Conservation (phyloP, 2,888 invertebrate species). For the Poecilobothrus nobilitatus region DNA sequence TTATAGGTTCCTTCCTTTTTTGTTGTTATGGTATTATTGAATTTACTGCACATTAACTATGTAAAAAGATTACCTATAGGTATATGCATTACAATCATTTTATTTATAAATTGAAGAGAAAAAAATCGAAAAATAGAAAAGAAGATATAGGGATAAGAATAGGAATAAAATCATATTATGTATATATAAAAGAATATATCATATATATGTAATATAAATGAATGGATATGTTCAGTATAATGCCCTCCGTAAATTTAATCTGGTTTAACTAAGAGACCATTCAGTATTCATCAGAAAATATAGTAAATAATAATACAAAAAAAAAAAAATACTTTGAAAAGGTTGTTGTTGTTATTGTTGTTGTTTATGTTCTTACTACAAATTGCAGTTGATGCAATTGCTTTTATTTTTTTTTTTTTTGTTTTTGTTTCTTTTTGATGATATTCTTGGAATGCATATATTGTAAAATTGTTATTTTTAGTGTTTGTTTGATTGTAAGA, state of each 20-base stretch:
- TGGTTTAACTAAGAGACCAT: background rate
- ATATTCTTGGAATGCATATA: too few relatives aligned
- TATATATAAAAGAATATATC: too few relatives aligned
- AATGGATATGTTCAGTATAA: background rate
- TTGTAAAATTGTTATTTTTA: too few relatives aligned
- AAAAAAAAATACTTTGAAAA: background rate
- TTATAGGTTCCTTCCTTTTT: slow-evolving; percentile 1
- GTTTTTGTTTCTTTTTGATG: background rate
- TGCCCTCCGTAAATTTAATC: background rate
- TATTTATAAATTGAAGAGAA: too few relatives aligned
- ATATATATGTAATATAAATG: too few relatives aligned
- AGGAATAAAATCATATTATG: background rate
- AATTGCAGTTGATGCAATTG: background rate
- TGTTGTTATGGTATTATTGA: background rate
- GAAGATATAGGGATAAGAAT: background rate
- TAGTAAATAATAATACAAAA: background rate
- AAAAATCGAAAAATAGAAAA: background rate
- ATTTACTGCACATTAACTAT: too few relatives aligned
- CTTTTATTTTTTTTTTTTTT: background rate
- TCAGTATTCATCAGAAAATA: background rate
- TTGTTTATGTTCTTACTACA: too few relatives aligned
- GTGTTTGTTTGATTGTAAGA: too few relatives aligned
- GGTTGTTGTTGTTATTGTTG: background rate
- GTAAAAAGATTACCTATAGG: too few relatives aligned
- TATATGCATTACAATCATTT: too few relatives aligned